Evolutionary conservation across 35 echinoderm and acorn worm genomes (phyloP).

Genomic region (Hemicentrotus pulcherrimus): DNA sequence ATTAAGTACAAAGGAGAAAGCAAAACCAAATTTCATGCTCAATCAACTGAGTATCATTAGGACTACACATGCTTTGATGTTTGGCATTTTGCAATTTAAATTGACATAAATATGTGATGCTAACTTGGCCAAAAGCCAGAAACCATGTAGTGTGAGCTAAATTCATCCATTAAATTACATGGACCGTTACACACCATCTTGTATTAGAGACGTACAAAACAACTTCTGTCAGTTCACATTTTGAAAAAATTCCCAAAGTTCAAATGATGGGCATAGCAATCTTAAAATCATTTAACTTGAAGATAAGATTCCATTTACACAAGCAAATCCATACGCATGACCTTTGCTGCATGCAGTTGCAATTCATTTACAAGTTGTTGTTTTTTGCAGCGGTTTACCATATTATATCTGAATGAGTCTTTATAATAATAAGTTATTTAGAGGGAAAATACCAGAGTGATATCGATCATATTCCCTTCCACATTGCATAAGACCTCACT

Average conservation of each 20-base stretch:
- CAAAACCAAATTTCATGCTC: neutral
- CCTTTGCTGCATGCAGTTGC: too few relatives aligned
- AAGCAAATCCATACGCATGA: too few relatives aligned
- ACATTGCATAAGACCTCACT: neutral
- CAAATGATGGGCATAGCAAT: neutral
- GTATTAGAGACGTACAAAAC: neutral
- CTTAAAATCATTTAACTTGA: too few relatives aligned
- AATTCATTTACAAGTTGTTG: too few relatives aligned
- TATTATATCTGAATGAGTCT: too few relatives aligned
- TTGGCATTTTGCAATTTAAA: neutral
- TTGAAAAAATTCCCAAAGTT: neutral
- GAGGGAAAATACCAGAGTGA: neutral
- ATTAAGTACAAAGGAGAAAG: neutral
- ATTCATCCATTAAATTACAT: neutral
- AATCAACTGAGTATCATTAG: neutral
- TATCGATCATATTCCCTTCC: neutral
- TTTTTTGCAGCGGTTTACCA: too few relatives aligned
- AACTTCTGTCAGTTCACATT: neutral
- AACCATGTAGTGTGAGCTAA: neutral
- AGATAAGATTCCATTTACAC: too few relatives aligned
- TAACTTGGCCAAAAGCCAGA: neutral
- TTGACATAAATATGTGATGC: neutral
- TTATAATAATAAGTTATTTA: neutral
- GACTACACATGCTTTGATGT: neutral
- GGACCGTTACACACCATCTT: neutral